These are phyloP conservation scores for Siniperca obscura DNA, from an alignment of 2,797 vertebrate genomes.

Conservation along the genomic window DNA sequence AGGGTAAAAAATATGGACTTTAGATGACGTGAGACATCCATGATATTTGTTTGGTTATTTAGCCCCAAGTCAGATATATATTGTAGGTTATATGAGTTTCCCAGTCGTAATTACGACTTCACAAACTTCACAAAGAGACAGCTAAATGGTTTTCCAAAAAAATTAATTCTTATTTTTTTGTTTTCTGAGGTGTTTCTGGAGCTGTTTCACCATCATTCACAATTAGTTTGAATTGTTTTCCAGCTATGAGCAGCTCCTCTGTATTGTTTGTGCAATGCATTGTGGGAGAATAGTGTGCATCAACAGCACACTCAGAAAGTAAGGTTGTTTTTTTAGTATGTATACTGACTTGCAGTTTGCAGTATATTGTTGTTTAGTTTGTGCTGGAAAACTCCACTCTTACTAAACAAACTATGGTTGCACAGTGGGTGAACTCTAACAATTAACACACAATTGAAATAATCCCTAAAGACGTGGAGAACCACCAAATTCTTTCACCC, in stretches of 20 bases:
- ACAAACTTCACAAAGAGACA: not conserved
- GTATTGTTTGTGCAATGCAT: constrained; percentile 8
- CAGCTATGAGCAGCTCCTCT: not conserved
- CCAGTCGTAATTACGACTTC: not conserved
- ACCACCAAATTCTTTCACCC: constrained; percentile 14
- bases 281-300: not conserved
- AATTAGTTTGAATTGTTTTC: constrained; percentile 3
- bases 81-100: not conserved
- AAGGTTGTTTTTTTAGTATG: not conserved
- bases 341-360: not conserved
- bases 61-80: not conserved
- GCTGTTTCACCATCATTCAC: not conserved
- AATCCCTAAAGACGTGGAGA: constrained; percentile 14
- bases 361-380: not conserved
- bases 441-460: not conserved
- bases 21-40: not conserved
- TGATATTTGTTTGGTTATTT: not conserved
- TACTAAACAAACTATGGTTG: not conserved
- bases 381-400: not conserved
- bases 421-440: not conserved
- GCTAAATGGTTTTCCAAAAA: not conserved
- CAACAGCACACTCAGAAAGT: not conserved
- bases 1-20: not conserved
- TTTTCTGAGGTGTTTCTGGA: constrained; percentile 20
- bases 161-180: not conserved